Conservation (phyloP, 2,888 invertebrate genomes). For the Melanotus villosus region DNA sequence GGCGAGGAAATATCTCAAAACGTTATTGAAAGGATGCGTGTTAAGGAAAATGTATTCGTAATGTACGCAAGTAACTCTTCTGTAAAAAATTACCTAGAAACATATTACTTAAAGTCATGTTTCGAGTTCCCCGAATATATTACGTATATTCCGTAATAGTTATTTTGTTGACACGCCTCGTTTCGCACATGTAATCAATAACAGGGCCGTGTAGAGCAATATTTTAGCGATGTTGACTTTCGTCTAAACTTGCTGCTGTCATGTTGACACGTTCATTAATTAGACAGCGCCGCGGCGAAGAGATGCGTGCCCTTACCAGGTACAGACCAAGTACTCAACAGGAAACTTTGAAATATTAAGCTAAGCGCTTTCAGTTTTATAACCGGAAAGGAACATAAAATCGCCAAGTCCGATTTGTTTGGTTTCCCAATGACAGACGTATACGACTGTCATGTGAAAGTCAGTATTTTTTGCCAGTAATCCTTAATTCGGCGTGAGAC, state of each 20-base stretch:
- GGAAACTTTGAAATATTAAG: slow-evolving; percentile 19
- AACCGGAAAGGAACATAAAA: slow-evolving; percentile 7
- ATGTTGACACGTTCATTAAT: slow-evolving; percentile 54
- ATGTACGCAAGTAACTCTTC: too few relatives aligned
- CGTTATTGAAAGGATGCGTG: too few relatives aligned
- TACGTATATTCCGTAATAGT: slow-evolving; percentile 25
- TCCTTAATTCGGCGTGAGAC: slow-evolving; percentile 45
- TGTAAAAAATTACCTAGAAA: neutral
- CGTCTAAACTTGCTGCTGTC: slow-evolving; percentile 51
- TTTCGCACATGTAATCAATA: slow-evolving; percentile 46
- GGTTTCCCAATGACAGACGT: slow-evolving; percentile 37
- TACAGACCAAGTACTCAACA: slow-evolving; percentile 20
- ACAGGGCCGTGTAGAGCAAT: slow-evolving; percentile 43
- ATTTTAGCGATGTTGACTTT: slow-evolving; percentile 50
- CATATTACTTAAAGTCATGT: neutral
- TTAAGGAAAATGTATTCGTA: neutral
- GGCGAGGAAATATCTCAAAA: too few relatives aligned
- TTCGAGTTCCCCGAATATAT: neutral
- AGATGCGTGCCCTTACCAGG: slow-evolving; percentile 40
- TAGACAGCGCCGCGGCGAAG: slow-evolving; percentile 46
- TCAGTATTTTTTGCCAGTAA: slow-evolving; percentile 43
- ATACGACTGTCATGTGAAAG: slow-evolving; percentile 34
- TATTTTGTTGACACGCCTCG: slow-evolving; percentile 42
- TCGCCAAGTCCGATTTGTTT: slow-evolving; percentile 20
- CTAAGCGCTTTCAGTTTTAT: slow-evolving; percentile 11